Evolutionary conservation across 2,113 vertebrate species (phyloP).

Genomic region (Brienomyrus brachyistius): DNA sequence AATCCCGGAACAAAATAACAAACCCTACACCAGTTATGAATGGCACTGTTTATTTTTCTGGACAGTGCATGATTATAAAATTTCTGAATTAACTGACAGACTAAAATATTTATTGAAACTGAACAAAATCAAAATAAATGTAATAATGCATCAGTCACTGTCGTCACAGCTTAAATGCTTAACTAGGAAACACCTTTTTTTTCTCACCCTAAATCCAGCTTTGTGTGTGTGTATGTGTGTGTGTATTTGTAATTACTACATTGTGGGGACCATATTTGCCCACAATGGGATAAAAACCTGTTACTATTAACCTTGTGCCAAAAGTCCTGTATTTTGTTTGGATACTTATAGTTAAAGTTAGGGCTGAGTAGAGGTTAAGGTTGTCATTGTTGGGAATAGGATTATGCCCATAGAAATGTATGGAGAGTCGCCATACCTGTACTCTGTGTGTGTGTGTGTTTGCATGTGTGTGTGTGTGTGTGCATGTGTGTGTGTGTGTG

Average conservation of each 20-base stretch:
- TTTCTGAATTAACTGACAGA: slow-evolving; percentile 69
- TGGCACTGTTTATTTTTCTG: slow-evolving; percentile 67
- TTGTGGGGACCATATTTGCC: neutral
- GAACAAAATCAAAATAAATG: slow-evolving; percentile 54
- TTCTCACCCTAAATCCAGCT: neutral
- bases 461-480: neutral
- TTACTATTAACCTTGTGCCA: neutral
- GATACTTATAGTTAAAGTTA: neutral
- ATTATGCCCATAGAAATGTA: neutral
- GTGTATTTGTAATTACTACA: neutral
- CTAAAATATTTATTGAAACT: slow-evolving; percentile 67
- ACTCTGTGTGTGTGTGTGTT: neutral
- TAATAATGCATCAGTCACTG: slow-evolving; percentile 54
- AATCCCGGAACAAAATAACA: slow-evolving; percentile 56
- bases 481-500: neutral
- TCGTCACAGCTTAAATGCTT: slow-evolving; percentile 18
- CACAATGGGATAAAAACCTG: neutral
- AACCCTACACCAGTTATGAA: slow-evolving; percentile 45
- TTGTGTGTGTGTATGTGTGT: neutral
- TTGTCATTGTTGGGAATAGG: neutral
- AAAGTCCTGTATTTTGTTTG: neutral
- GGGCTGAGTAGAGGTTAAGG: neutral
- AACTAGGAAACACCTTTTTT: neutral
- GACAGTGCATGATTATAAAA: slow-evolving; percentile 60
- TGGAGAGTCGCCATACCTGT: neutral